phyloP scores from a whole-genome alignment of 2,888 invertebrate species.

The Metallyticus violacea region DNA sequence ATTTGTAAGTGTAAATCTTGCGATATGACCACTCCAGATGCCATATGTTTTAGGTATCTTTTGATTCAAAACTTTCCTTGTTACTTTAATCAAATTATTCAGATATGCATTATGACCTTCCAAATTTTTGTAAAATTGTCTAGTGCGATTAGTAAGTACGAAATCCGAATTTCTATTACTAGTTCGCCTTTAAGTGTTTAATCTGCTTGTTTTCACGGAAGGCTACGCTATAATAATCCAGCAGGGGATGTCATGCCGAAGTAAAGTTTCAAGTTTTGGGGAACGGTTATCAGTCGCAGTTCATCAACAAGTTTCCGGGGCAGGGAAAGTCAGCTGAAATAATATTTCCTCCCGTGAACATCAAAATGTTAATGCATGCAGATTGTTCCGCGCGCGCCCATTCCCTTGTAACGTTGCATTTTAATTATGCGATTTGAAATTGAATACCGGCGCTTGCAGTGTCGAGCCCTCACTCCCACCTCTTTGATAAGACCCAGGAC shows the following conservation, averaged over 20 bases:
- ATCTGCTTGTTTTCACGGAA: background rate
- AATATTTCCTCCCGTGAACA: slow-evolving; percentile 7
- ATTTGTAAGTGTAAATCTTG: too few relatives aligned
- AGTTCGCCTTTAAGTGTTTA: background rate
- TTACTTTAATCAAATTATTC: too few relatives aligned
- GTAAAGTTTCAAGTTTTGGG: background rate
- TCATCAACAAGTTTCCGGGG: background rate
- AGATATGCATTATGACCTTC: too few relatives aligned
- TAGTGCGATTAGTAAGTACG: too few relatives aligned
- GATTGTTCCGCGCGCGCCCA: background rate
- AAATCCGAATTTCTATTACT: too few relatives aligned
- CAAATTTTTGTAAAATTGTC: too few relatives aligned
- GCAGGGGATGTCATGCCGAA: background rate
- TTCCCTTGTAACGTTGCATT: background rate
- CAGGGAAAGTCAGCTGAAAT: slow-evolving; percentile 6
- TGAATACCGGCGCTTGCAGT: background rate
- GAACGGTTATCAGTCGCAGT: background rate
- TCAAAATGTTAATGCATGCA: slow-evolving; percentile 18
- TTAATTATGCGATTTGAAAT: slow-evolving; percentile 16
- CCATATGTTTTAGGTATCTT: too few relatives aligned
- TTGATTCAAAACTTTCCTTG: too few relatives aligned
- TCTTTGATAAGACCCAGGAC: background rate
- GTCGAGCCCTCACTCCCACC: background rate
- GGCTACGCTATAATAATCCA: background rate
- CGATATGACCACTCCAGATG: too few relatives aligned